Evolutionary conservation across 2,888 invertebrate species (phyloP), one percentile per base, ranked within the genome.

Genomic region (Zygaena filipendulae): DNA sequence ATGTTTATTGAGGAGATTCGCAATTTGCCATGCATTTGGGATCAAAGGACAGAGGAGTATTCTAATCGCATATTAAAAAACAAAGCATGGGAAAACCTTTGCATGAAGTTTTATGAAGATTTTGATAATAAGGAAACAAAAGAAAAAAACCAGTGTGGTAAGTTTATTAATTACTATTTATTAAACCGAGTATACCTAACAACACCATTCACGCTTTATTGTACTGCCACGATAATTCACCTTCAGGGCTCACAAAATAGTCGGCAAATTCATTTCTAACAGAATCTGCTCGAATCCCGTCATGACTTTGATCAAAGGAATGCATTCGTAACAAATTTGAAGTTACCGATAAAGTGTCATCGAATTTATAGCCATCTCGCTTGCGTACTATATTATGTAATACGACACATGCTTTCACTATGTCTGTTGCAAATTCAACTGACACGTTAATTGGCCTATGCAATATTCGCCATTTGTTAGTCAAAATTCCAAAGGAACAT

Each of bases 381-480:
- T 32, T 23, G 14, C 27, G 19, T 16, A 40, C 40, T 26, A 31
- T 32, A 30, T 45, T 45, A 33, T 45, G 43, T 20, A 45, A 30
- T 21, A 41, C 32, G 29, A 40, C 36, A 36, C 47, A 44, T 24
- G 48, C 42, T 38, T 53, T 50, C 22, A 50, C 39, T 35, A 50
- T 47, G 28, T 36, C 35, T 21, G 36, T 40, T 30, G 42, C 43
- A 38, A 47, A 47, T 23, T 40, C 38, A 21, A 33, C 33, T 21
- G 47, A 32, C 19, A 49, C 43, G 29, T 52, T 40, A 22, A 52
- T 31, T 28, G 52, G 44, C 27, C 49, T 32, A 36, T 55, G 52
- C 29, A 55, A 49, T 32, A 57, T 55, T 34, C 49, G 36, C 55
- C 52, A 59, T 40, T 55, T 59, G 38, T 52, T 56, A 21, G 27